These are phyloP conservation scores for Melanerpes aurifrons DNA, from an alignment of 2,113 vertebrate species.

Conservation along the genomic window DNA sequence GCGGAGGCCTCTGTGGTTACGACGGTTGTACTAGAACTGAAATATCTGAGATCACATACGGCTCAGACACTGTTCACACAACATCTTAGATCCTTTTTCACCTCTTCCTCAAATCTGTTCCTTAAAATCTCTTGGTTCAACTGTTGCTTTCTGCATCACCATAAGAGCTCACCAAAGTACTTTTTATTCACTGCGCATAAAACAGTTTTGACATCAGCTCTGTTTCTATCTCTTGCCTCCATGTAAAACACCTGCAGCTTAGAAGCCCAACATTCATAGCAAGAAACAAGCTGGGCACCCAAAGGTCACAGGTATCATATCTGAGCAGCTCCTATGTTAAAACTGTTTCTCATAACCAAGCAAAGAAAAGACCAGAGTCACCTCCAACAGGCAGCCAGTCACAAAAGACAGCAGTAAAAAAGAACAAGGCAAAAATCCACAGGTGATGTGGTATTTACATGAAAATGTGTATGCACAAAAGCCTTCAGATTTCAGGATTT, in stretches of 20 bases:
- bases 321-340: not conserved
- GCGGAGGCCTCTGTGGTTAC: not conserved
- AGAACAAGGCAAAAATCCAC: not conserved
- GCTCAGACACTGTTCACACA: fast-evolving
- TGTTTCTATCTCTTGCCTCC: not conserved
- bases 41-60: not conserved
- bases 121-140: not conserved
- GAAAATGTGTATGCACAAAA: not conserved
- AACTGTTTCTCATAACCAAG: not conserved
- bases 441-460: not conserved
- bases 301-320: not conserved
- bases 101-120: not conserved
- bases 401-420: not conserved
- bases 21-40: not conserved
- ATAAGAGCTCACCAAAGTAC: not conserved
- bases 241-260: not conserved
- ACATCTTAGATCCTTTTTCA: not conserved
- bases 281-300: not conserved
- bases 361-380: not conserved
- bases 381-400: not conserved
- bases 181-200: not conserved
- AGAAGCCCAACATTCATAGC: not conserved
- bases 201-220: not conserved
- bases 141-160: not conserved
- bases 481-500: not conserved